These are phyloP conservation scores for Poeciliopsis paucimaculata DNA, from an alignment of 2,797 vertebrate genomes.

Conservation along the genomic window DNA sequence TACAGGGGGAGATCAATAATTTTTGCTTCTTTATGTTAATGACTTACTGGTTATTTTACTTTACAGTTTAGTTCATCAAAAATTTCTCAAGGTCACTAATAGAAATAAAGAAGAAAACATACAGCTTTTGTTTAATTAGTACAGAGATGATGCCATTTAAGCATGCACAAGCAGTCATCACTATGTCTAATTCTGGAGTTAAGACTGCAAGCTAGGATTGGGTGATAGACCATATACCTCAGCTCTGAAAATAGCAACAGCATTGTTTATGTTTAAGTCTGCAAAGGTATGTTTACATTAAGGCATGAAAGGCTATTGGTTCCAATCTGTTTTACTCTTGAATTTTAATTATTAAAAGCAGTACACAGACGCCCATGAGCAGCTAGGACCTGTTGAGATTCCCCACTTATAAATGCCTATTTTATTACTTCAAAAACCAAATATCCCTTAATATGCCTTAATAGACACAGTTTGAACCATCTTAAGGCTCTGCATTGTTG, in stretches of 20 bases:
- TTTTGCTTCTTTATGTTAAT: conserved; percentile 8
- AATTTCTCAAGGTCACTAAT: conserved; percentile 18
- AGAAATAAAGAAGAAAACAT: conserved; percentile 24
- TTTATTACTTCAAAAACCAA: too few species aligned
- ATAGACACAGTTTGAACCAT: too few species aligned
- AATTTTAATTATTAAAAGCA: too few species aligned
- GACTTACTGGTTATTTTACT: neutral
- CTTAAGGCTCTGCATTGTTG: too few species aligned
- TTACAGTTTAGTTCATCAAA: neutral
- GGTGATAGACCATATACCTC: neutral
- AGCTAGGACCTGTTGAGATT: too few species aligned
- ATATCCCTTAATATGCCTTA: too few species aligned
- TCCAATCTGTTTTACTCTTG: neutral
- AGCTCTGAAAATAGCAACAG: neutral
- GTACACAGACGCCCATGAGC: too few species aligned
- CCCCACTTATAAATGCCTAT: too few species aligned
- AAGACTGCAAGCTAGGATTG: neutral
- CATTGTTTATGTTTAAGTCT: neutral
- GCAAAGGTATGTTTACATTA: conserved; percentile 24
- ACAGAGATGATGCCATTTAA: conserved; percentile 40
- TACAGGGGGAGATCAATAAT: conserved; percentile 8
- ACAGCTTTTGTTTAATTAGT: conserved; percentile 8
- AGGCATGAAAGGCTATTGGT: conserved; percentile 5
- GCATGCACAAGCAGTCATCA: conserved; percentile 71
- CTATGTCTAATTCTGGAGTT: conserved; percentile 39